Evolutionary conservation across 2,888 invertebrate species (phyloP).

Genomic region (Lasioglossum villosulum): DNA sequence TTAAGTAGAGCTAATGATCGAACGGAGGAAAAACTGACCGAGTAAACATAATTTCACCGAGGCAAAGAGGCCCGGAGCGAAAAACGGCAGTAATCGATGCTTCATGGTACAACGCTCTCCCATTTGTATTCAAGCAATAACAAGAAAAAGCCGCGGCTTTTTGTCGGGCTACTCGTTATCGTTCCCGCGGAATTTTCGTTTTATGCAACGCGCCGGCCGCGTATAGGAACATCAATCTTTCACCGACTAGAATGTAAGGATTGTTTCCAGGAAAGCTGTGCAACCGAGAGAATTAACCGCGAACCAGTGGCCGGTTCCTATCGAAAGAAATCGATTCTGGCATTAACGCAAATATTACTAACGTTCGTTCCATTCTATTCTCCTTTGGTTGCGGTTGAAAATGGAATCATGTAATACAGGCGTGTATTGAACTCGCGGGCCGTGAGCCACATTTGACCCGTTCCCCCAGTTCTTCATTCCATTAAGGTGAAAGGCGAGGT

Average conservation of each 20-base stretch:
- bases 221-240: slow-evolving; percentile 45
- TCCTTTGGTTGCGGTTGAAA: too few species aligned
- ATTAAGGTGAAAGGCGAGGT: too few species aligned
- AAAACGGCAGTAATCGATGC: slow-evolving; percentile 43
- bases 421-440: too few species aligned
- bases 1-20: slow-evolving; percentile 28
- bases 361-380: background rate
- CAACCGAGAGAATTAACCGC: slow-evolving; percentile 15
- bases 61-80: background rate
- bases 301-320: background rate
- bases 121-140: slow-evolving; percentile 52
- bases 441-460: too few species aligned
- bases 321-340: background rate
- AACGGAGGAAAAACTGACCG: slow-evolving; percentile 25
- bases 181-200: slow-evolving; percentile 31
- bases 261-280: slow-evolving; percentile 6
- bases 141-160: slow-evolving; percentile 38
- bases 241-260: slow-evolving; percentile 28
- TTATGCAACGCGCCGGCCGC: slow-evolving; percentile 19
- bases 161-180: slow-evolving; percentile 39
- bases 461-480: too few species aligned
- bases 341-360: background rate
- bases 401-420: too few species aligned
- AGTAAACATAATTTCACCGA: slow-evolving; percentile 37
- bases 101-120: slow-evolving; percentile 42